Conservation (phyloP, 2,113 vertebrate genomes). For the Dicaeum eximium region DNA sequence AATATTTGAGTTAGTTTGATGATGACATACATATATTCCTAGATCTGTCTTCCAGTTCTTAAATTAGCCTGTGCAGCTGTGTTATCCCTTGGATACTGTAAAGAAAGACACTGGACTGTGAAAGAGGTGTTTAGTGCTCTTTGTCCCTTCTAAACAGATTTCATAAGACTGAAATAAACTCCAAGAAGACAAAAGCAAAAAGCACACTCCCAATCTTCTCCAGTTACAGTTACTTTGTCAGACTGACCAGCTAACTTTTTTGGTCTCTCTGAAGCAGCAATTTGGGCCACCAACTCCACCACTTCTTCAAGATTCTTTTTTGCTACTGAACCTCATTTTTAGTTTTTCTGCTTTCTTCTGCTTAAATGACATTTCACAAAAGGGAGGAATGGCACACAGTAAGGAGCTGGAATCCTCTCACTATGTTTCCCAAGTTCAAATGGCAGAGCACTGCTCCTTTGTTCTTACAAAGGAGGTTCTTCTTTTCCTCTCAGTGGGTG, state of each 20-base stretch:
- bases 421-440: neutral
- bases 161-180: neutral
- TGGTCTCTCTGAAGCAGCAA: neutral
- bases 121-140: neutral
- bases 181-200: neutral
- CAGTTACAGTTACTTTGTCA: neutral
- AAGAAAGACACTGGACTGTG: neutral
- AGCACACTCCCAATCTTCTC: neutral
- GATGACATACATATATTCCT: neutral
- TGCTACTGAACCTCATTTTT: neutral
- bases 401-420: neutral
- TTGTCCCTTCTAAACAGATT: neutral
- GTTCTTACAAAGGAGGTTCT: neutral
- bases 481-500: neutral
- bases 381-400: neutral
- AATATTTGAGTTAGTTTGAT: neutral
- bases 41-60: neutral
- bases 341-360: neutral
- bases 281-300: neutral
- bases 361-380: neutral
- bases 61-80: neutral
- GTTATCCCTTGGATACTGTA: neutral
- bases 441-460: neutral
- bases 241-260: neutral
- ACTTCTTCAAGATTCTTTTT: neutral